Evolutionary conservation across 2,797 vertebrate species (phyloP), one percentile per base, ranked within the genome.

Genomic region (Buphagus erythrorhynchus): DNA sequence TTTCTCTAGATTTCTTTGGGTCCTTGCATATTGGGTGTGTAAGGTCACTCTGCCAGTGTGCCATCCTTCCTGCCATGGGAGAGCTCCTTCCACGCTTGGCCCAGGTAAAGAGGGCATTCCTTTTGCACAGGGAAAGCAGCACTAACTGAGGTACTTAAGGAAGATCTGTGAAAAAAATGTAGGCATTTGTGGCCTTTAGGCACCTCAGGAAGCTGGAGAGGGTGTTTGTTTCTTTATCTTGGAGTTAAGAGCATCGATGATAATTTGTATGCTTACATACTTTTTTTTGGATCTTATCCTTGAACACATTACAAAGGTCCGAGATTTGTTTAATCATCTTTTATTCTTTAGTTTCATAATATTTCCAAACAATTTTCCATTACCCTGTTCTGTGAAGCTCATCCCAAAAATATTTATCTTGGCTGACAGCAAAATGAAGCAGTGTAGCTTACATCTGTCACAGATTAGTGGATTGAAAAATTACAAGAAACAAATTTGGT

Each of bases 331-430:
- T 84, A 93, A 90, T 86, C 33, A 38, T 73, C 43, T 83, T 91
- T 95, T 84, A 88, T 84, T 94, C 75, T 93, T 59, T 69, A 66
- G 83, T 90, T 94, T 93, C 77, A 85, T 93, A 93, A 87, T 94
- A 90, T 91, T 94, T 96, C 84, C 77, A 96, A 95, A 66, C n/a
- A 92, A 61, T 77, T 91, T 94, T 92, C 52, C 89, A 40, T 89
- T 96, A 54, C 42, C 35, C 11, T 82, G n/a, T 61, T 91, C 71
- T 87, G n/a, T 4, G 9, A 88, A 94, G 43, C 71, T 94, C 74
- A 96, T 94, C 67, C 33, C 63, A 48, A 92, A 94, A 96, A 92
- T 90, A 95, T 96, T 95, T 94, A 45, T 87, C 24, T 90, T 93
- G 94, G 92, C 76, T 82, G 43, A 59, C 24, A 73, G 57, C 19